Percentiles rank a stretch among this genome's conserved stretches.
Evolutionary conservation across 1,140 invertebrate genomes (phyloP).

Genomic region (Glossosoma conforme): DNA sequence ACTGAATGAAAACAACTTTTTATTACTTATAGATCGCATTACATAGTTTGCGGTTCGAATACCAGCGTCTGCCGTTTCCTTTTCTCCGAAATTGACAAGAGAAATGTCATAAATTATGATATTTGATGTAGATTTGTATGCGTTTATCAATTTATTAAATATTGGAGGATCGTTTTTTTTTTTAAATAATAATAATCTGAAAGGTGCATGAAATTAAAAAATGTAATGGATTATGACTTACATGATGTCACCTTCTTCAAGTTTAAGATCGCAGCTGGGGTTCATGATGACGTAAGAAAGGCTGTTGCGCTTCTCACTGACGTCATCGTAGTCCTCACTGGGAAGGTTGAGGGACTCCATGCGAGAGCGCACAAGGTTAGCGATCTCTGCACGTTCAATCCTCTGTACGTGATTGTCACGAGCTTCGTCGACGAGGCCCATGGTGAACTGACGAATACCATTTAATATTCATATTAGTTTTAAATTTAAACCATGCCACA

Average conservation of each 20-base stretch:
- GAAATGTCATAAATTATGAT: no score
- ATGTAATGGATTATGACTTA: constrained; percentile 50
- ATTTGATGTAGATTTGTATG: no score
- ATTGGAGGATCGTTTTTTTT: no score
- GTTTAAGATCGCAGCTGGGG: constrained; percentile 92
- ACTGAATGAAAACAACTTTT: no score
- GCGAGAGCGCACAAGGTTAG: constrained; percentile 85
- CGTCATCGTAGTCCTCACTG: constrained; percentile 85
- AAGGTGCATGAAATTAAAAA: not conserved
- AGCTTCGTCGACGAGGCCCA: constrained; percentile 76
- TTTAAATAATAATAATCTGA: constrained; percentile 1
- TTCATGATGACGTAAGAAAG: constrained; percentile 98
- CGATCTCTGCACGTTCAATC: constrained; percentile 92
- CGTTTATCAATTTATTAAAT: no score
- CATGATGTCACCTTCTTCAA: constrained; percentile 95
- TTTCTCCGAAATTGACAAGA: no score
- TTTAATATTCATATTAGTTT: not conserved
- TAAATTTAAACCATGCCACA: not conserved
- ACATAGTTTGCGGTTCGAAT: no score
- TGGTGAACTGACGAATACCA: constrained; percentile 61
- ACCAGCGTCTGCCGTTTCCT: no score
- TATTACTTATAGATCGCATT: no score
- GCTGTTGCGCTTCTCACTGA: constrained; percentile 85
- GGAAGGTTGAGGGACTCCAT: constrained; percentile 92
- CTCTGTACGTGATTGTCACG: constrained; percentile 81